Percentiles rank a stretch among this genome's conserved stretches.
phyloP scores from a whole-genome alignment of 2,113 vertebrate species.

The Charina bottae region DNA sequence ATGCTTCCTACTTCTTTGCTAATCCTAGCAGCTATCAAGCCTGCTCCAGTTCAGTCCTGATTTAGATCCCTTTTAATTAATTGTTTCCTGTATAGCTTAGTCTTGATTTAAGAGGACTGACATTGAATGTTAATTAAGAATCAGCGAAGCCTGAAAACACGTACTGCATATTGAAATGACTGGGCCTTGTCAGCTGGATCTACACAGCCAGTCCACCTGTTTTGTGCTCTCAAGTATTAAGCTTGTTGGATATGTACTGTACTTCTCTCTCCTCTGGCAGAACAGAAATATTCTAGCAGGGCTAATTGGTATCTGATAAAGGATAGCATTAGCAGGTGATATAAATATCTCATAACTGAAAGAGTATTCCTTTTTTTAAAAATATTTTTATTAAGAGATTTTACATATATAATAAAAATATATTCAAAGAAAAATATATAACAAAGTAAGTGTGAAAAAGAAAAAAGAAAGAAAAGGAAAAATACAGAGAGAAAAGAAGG shows the following conservation, averaged over 20 bases:
- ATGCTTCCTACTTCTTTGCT: constrained; percentile 46
- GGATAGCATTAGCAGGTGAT: background rate
- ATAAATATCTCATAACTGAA: background rate
- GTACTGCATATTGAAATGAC: constrained; percentile 8
- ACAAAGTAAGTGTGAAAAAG: background rate
- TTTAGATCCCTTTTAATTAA: constrained; percentile 50
- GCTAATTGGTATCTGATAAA: background rate
- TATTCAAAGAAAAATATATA: background rate
- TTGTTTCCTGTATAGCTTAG: constrained; percentile 53
- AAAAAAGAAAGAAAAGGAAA: background rate
- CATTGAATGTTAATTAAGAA: constrained; percentile 23
- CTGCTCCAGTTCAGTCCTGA: constrained; percentile 46
- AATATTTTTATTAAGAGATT: background rate
- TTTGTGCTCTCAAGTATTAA: background rate
- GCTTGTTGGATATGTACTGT: background rate
- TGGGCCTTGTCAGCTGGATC: background rate
- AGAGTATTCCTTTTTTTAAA: background rate
- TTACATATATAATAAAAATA: background rate
- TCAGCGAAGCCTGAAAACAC: constrained; percentile 38
- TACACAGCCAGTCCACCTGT: background rate
- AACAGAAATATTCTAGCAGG: background rate
- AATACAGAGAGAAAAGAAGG: too few species aligned
- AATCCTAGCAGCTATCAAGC: constrained; percentile 53
- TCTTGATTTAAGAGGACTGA: constrained; percentile 42
- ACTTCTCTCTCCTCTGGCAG: background rate